A percentile compares a stretch with the other conserved stretches of the same genome.
phyloP scores from a whole-genome alignment of 64 coral and sea anemone genomes.

The Actinia equina region DNA sequence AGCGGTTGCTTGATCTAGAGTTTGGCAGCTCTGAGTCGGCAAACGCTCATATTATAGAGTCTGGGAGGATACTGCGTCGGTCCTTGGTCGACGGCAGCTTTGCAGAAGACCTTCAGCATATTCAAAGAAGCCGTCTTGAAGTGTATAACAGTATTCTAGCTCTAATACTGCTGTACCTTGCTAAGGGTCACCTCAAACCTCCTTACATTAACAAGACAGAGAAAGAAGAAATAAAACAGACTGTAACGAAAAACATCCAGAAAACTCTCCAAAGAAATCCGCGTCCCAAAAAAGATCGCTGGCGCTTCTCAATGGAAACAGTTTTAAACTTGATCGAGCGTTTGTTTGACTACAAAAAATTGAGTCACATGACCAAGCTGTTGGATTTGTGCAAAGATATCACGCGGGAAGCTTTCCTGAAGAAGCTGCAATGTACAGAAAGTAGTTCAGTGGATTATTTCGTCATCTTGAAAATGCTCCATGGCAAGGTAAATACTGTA shows the following conservation, averaged over 20 bases:
- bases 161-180: not conserved
- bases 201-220: not conserved
- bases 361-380: not conserved
- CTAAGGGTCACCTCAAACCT: not conserved
- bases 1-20: not conserved
- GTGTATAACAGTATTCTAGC: not conserved
- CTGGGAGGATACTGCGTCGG: not conserved
- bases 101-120: not conserved
- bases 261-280: not conserved
- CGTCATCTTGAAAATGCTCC: not conserved
- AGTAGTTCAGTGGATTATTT: not conserved
- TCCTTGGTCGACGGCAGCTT: constrained; percentile 3
- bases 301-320: not conserved
- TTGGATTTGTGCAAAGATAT: not conserved
- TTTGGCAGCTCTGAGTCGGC: not conserved
- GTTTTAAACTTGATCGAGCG: not conserved
- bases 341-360: not conserved
- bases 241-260: not conserved
- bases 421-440: not conserved
- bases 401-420: not conserved
- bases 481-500: not conserved
- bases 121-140: not conserved
- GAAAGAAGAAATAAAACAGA: not conserved
- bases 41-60: not conserved
- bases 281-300: not conserved